Evolutionary conservation across 1,140 invertebrate species (phyloP), one percentile per base, ranked within the genome.

Genomic region (Ooceraea biroi): DNA sequence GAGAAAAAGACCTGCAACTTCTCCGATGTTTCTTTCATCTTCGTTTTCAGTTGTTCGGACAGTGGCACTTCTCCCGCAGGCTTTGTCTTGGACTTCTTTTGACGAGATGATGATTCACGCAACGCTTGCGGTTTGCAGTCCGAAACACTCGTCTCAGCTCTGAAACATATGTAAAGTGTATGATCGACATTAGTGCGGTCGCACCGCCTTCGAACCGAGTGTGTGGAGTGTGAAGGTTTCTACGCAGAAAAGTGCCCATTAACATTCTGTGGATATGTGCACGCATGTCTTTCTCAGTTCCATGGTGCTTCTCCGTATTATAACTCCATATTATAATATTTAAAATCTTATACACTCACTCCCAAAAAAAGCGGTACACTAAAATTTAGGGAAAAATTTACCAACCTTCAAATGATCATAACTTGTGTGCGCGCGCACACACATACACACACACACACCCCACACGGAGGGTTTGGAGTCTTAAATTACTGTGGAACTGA

Each of bases 141-240:
- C 52, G 73, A 87, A n/a, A n/a, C n/a, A n/a, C n/a, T n/a, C 19
- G 66, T 55, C 78, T 74, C 44, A 19, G 46, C 77, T 68, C 86
- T 88, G 63, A 76, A 87, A 74, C 48, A 44, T 55, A 71, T 44
- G 50, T 46, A 58, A 57, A 71, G 17, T 57, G 12, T 17, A 57
- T 57, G 52, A 69, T 58, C 22, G 50, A 68, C 36, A 82, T 73
- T 60, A 22, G 27, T 61, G 57, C 41, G 25, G 12, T 57, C n/a
- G 12, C 1, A 22, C 19, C 17, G 22, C 22, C n/a, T 58, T 57
- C 8, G 50, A 71, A 55, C 17, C 27, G 0, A 30, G 44, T 27
- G n/a, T 19, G 22, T 3, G 0, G 63, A 78, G 12, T 7, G 36
- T 7, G 36, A 7, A 25, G 3, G 2, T 11, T 50, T 77, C 12